These are phyloP conservation scores for Tinea pellionella DNA, from an alignment of 2,888 invertebrate species.

Conservation along the genomic window DNA sequence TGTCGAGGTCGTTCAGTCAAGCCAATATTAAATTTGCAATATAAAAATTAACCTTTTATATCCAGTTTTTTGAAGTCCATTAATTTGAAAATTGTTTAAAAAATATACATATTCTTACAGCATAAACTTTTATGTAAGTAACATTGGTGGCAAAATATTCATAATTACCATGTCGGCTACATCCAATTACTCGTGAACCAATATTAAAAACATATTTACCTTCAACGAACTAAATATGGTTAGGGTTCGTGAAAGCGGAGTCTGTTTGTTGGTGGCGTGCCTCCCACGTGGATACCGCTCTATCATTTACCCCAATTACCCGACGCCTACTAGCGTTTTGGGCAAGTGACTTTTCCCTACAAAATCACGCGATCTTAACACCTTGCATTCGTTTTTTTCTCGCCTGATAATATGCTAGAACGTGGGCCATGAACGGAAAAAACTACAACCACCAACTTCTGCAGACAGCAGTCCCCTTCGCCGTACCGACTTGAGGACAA, in stretches of 20 bases:
- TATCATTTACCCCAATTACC: conserved; percentile 18
- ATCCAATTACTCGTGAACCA: background rate
- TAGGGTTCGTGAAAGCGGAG: conserved; percentile 13
- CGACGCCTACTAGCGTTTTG: conserved; percentile 15
- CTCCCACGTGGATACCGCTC: conserved; percentile 16
- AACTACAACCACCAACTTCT: no score
- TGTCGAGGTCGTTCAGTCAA: background rate
- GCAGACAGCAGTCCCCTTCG: no score
- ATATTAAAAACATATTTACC: conserved; percentile 5
- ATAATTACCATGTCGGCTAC: background rate
- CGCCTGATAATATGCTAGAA: no score
- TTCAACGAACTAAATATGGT: background rate
- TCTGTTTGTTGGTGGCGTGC: conserved; percentile 14
- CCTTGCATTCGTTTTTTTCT: conserved; percentile 2
- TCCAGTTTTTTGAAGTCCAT: no score
- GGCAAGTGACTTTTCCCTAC: conserved; percentile 13
- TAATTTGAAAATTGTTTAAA: no score
- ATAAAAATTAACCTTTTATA: no score
- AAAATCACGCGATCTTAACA: conserved; percentile 15
- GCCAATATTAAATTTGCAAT: no score
- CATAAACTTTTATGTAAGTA: background rate
- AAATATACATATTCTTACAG: no score
- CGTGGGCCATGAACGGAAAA: no score
- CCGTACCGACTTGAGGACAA: no score
- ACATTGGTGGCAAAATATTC: background rate